Base-by-base conservation (phyloP, 1,140 invertebrate species). In the Drosophila suzukii region DNA sequence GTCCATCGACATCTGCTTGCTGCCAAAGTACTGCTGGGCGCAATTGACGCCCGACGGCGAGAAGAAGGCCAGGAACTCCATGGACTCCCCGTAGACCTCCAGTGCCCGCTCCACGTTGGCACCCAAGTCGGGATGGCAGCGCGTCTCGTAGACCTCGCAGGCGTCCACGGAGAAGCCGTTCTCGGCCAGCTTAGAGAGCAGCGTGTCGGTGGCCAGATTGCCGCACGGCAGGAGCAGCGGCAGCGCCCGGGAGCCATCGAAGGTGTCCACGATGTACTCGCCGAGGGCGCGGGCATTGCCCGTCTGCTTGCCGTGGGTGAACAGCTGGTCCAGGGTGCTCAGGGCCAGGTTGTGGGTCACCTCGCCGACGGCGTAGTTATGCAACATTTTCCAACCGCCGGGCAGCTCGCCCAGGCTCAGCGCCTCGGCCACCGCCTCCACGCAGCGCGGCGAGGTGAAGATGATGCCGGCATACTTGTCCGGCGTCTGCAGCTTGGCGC, bases 81-180 rank as follows among this genome's bases (percentile, higher is more conserved):
- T 92, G 32, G 91, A 92, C 1, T 92, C 78, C 0, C 92, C 80
- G 3, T 57, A 44, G 24, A 57, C 41, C 41, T 93, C 90, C 7
- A 94, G 70, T n/a, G 92, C 92, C 7, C 70, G 71, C 41, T 92
- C 93, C 59, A 94, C 83, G 62, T 93, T 93, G 5, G 92, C 92
- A 65, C 92, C 93, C 66, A 94, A 91, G 39, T 93, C 79, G 0
- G 91, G 91, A 60, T 75, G 86, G 27, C 91, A 90, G 13, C 84
- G 93, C 6, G 93, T 94, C 62, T 94, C 93, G 79, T 94, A 94
- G 6, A 94, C 94, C 36, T 93, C 93, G 17, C 94, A 70, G 15
- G 93, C 78, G 38, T 94, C 94, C 17, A 94, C 68, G 27, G 68
- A 70, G 47, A 94, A 93, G 0, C 92, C 91, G 7, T 92, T 88